A percentile compares a stretch with the other conserved stretches of the same genome.
phyloP scores from a whole-genome alignment of 2,797 vertebrate genomes.

The Emys orbicularis region DNA sequence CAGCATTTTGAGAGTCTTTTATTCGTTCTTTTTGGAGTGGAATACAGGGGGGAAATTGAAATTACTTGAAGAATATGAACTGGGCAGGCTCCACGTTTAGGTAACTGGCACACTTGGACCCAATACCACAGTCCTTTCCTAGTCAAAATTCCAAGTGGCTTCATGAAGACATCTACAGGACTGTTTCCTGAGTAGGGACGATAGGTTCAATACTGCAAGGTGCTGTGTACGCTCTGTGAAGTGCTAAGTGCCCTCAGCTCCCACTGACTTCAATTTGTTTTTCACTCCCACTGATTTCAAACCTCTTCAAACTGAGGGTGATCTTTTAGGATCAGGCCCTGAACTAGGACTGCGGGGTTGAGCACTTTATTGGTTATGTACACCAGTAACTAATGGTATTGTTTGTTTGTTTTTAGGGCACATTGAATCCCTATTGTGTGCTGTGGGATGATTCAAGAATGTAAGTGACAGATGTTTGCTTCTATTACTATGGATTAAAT shows the following conservation, averaged over 20 bases:
- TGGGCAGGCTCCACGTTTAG: neutral
- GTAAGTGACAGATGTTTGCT: slow-evolving; percentile 89
- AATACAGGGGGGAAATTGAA: neutral
- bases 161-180: neutral
- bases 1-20: neutral
- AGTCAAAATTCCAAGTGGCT: neutral
- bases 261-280: neutral
- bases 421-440: slow-evolving; percentile 96
- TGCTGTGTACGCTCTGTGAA: neutral
- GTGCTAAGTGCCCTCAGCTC: neutral
- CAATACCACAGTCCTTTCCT: neutral
- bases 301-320: neutral
- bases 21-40: neutral
- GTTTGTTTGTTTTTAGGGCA: slow-evolving; percentile 88
- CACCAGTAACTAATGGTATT: neutral
- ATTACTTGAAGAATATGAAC: neutral
- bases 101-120: neutral
- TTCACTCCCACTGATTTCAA: neutral
- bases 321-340: neutral
- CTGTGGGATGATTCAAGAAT: slow-evolving; percentile 94
- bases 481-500: slow-evolving; percentile 55
- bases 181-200: too few relatives aligned
- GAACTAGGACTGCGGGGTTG: neutral
- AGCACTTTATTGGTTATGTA: neutral
- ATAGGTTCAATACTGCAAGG: neutral